Evolutionary conservation across 2,888 invertebrate species (phyloP).

Genomic region (Ochropleura plecta): DNA sequence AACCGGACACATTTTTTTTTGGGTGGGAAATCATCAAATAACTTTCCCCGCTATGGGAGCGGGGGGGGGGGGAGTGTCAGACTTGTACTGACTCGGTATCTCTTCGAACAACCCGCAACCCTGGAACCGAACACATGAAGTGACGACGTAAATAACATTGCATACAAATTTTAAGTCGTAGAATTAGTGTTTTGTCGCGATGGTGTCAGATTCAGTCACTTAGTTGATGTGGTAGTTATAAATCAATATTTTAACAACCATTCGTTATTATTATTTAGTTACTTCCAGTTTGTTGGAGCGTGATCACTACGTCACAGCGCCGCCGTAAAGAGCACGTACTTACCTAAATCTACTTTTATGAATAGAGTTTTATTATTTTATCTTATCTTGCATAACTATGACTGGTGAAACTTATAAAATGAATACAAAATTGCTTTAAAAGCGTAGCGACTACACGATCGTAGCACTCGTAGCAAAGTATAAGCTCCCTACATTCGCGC

Average conservation of each 20-base stretch:
- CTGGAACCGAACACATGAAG: no score
- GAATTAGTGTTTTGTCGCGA: neutral
- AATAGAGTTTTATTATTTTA: neutral
- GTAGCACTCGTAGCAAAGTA: conserved; percentile 36
- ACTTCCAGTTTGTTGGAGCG: neutral
- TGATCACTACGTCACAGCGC: conserved; percentile 2
- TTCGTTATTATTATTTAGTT: no score
- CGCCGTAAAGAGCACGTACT: neutral
- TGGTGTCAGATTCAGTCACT: conserved; percentile 10
- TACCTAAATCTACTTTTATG: neutral
- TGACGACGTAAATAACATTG: conserved; percentile 1
- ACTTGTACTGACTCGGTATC: no score
- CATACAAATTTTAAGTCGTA: conserved; percentile 9
- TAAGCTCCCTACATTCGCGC: neutral
- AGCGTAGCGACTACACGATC: conserved; percentile 27
- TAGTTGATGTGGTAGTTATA: neutral
- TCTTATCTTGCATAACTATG: neutral
- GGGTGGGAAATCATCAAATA: no score
- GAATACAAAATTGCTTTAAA: neutral
- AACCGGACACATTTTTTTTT: no score
- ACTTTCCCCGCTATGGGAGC: no score
- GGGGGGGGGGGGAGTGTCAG: no score
- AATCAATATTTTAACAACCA: conserved; percentile 6
- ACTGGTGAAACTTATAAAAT: no score
- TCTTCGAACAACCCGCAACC: no score